Base-by-base conservation (phyloP, 2,888 invertebrate genomes). In the Spisula subtruncata region DNA sequence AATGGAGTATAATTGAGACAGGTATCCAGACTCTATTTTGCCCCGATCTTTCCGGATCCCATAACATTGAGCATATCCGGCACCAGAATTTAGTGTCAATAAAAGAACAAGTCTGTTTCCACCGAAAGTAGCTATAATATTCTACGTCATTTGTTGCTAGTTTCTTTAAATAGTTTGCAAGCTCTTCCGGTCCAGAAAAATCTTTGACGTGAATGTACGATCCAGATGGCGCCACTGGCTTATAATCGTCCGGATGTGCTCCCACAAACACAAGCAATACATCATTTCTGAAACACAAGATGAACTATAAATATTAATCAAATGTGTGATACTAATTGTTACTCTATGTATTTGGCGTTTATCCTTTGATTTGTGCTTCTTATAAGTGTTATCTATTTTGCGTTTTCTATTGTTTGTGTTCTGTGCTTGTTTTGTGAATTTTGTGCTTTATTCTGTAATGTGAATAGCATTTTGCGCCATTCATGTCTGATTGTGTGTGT, bases 151-250 rank as follows among this genome's bases (percentile, higher is more conserved):
- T 98, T 92, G 98, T 97, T 96, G 99, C 99, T 89, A 99, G 97
- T 82, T 98, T 97, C 91, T 98, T 98, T 87, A 99, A 97, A 97
- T 99, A 99, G 51, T 98, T 97, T 51, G 99, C 99, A 92, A 99
- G 97, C 94, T 98, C 98, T 94, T 98, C 98, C 0, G 99, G 98
- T 46, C 98, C 98, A 35, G 98, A 98, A 96, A 99, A 99, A 96
- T 99, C 99, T 96, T 99, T 99, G 18, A 99, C 98, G 97, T 99
- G 99, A 88, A 99, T 98, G 97, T 98, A 99, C 0, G 99, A 99
- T 94, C 98, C 98, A 96, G 98, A 98, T 0, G 99, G 99, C 10
- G 99, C 98, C 93, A 98, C 98, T 81, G 98, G 98, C 91, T 98
- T 98, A 97, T 99, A 99, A 96, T 99, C 99, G 90, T 98, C 98